Evolutionary conservation across 2,797 vertebrate species (phyloP), one percentile per base, ranked within the genome.

Genomic region (Sciurus vulgaris): DNA sequence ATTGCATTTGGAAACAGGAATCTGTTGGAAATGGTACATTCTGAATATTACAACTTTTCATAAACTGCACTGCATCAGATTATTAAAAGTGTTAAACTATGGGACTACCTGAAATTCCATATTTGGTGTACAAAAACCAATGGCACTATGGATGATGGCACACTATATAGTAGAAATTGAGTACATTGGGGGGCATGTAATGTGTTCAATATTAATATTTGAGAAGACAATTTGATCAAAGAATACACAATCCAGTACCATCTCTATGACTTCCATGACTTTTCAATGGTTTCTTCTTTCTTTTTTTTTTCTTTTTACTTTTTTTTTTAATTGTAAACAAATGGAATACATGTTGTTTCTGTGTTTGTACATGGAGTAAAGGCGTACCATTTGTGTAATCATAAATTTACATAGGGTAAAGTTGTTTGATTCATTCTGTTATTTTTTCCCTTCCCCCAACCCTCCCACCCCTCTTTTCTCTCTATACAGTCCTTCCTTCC

Each of bases 151-250:
- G 28, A 65, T 70, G 56, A 89, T n/a, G 4, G 33, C 33, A 35
- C 78, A 15, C 22, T 70, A 61, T 2, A 28, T 61, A 0, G 9
- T 81, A 22, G 59, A 92, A 90, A 65, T 22, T 49, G 4, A 92
- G 92, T 89, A 63, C 1, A 70, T n/a, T 35, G 74, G 74, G 51
- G 44, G 8, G 24, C 0, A 4, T 56, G 72, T 70, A 70, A 85
- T 85, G 54, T 70, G 9, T 22, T 44, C 18, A 67, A 13, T 28
- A 90, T 49, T 90, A 81, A 85, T 81, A 72, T 92, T 77, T 81
- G 69, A 93, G n/a, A 89, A 70, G 70, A 38, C 14, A 74, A 2
- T 92, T 54, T 96, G 72, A 76, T 20, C 33, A 85, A 72, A 85
- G 15, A 65, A 69, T 20, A 26, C 14, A 56, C 12, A 84, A 41